Evolutionary conservation across 2,797 vertebrate species (phyloP).

Genomic region (Macropus fuliginosus): DNA sequence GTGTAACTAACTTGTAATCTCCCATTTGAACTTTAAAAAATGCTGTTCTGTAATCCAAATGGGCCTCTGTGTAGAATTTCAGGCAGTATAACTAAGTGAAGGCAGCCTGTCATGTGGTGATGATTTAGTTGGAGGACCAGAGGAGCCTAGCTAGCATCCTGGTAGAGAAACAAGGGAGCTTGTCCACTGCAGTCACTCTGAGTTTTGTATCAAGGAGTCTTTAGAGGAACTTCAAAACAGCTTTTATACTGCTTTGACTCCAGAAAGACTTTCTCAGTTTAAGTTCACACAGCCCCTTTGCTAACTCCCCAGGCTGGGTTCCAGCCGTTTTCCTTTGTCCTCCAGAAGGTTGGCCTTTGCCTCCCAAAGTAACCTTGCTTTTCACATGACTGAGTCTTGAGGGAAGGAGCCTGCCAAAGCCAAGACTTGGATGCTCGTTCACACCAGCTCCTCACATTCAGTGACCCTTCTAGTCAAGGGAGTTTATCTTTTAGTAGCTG

Average conservation of each 20-base stretch:
- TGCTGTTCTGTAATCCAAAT: background rate
- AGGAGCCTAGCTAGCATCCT: background rate
- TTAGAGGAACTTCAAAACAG: background rate
- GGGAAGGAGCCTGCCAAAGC: background rate
- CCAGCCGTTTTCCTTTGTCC: background rate
- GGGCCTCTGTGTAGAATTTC: background rate
- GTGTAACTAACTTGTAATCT: background rate
- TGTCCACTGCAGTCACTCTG: background rate
- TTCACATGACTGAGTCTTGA: background rate
- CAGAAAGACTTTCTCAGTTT: background rate
- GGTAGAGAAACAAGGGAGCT: background rate
- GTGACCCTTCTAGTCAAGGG: background rate
- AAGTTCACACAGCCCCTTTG: background rate
- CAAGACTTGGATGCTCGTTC: background rate
- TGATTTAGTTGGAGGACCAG: background rate
- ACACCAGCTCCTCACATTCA: background rate
- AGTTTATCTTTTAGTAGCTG: background rate
- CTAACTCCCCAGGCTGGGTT: background rate
- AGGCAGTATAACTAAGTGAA: background rate
- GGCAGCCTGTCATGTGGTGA: background rate
- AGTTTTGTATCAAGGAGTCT: background rate
- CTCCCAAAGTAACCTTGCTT: background rate
- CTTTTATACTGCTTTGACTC: background rate
- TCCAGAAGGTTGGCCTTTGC: background rate
- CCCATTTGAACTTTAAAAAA: background rate